Evolutionary conservation across 2,113 vertebrate species (phyloP).

Genomic region (Mixornis gularis): DNA sequence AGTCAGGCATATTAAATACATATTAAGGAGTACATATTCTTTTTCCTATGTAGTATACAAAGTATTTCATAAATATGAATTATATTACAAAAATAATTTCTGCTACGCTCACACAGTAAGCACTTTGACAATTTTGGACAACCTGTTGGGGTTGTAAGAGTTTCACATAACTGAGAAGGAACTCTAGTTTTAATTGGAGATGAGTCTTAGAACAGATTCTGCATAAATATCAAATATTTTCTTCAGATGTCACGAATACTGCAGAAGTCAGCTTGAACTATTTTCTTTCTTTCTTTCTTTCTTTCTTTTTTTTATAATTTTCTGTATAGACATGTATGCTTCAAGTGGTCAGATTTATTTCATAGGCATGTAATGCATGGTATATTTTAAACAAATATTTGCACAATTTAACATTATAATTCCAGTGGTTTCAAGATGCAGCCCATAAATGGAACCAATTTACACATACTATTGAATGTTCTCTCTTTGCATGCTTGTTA

Average conservation of each 20-base stretch:
- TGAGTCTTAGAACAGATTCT: slow-evolving; percentile 70
- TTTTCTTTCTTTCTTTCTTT: background rate
- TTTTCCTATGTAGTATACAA: slow-evolving; percentile 88
- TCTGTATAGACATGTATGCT: slow-evolving; percentile 72
- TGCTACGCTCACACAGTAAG: slow-evolving; percentile 99
- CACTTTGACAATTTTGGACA: slow-evolving; percentile 86
- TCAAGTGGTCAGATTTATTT: slow-evolving; percentile 77
- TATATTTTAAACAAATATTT: slow-evolving; percentile 78
- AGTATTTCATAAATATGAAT: slow-evolving; percentile 99
- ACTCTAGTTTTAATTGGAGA: slow-evolving; percentile 65
- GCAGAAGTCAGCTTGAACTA: slow-evolving; percentile 62
- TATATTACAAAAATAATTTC: slow-evolving; percentile 99
- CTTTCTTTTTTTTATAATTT: slow-evolving; percentile 9
- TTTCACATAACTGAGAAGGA: slow-evolving; percentile 72
- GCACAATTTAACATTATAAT: slow-evolving; percentile 79
- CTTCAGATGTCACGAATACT: slow-evolving; percentile 70
- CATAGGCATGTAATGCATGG: slow-evolving; percentile 72
- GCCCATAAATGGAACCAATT: slow-evolving; percentile 78
- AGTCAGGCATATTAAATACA: slow-evolving; percentile 84
- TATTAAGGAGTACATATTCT: slow-evolving; percentile 78
- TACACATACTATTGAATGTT: slow-evolving; percentile 77
- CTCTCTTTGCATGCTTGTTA: slow-evolving; percentile 80
- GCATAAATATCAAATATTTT: slow-evolving; percentile 67
- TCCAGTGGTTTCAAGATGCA: slow-evolving; percentile 80
- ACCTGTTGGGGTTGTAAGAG: slow-evolving; percentile 74